Base-by-base conservation (phyloP, 2,888 invertebrate species). In the Empis livida region DNA sequence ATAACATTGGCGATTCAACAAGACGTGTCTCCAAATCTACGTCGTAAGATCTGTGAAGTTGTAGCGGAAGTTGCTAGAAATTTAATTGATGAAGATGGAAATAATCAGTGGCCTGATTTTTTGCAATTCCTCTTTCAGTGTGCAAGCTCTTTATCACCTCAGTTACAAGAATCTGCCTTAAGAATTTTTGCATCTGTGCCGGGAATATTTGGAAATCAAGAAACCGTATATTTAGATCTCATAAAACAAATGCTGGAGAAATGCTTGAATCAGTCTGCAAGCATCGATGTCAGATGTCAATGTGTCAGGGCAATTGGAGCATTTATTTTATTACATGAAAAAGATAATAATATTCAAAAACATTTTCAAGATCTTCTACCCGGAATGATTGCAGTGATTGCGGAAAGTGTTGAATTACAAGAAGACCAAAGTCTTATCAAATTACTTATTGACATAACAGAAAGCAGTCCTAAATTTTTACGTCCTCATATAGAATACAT, bases 151-250 rank as follows among this genome's bases (percentile, higher is more conserved):
- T 78, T 83, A 42, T 81, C 84, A 60, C 75, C 87, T 23, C 80
- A 84, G 53, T 75, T 94, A 49, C 93, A 92, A 71, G 95, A 96
- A 68, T 84, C 90, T 55, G 94, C 95, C 38, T 80, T 99, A 47
- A 81, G 91, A 56, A 91, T 99, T 75, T 94, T 99, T 62, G 86
- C 92, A 80, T 92, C 90, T 57, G 93, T 96, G 32, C 97, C 99
- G 20, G 91, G 93, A 35, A 87, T 97, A 46, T 99, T 99, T 75
- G 99, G 97, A 37, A 92, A 91, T 66, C 88, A 92, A 62, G 94
- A 97, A 66, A 77, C 80, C 53, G 85, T 90, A 63, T 93, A 95
- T 68, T 68, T 97, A 54, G 86, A 88, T 59, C 77, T 93, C 32
- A 96, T 99, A 59, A 95, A 95, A 65, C 89, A 92, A 68, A 95